A percentile compares a stretch with the other conserved stretches of the same genome.
Evolutionary conservation across 2,797 vertebrate genomes (phyloP).

Genomic region (Pachyuromys duprasi): DNA sequence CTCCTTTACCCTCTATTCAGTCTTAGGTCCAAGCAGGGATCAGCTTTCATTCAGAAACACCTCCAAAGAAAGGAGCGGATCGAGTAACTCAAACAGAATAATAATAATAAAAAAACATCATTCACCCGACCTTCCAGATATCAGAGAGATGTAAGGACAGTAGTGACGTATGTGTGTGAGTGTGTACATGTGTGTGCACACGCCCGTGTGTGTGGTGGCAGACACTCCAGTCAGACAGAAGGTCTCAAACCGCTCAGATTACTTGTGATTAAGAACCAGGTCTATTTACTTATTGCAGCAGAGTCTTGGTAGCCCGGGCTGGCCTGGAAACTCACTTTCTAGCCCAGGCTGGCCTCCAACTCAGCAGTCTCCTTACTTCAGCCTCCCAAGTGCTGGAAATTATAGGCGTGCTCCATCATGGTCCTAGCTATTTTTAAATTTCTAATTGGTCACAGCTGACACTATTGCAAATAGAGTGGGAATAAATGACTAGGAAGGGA

Average conservation of each 20-base stretch:
- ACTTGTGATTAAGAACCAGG: background rate
- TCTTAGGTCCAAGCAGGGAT: background rate
- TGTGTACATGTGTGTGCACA: background rate
- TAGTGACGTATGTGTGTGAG: background rate
- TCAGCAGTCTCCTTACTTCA: background rate
- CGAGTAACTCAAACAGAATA: conserved; percentile 24
- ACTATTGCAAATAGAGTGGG: background rate
- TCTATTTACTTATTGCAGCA: background rate
- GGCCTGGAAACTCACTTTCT: background rate
- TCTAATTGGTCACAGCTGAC: conserved; percentile 13
- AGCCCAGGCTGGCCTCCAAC: background rate
- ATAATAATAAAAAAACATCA: conserved; percentile 19
- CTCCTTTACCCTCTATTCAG: background rate
- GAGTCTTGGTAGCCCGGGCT: background rate
- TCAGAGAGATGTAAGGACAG: background rate
- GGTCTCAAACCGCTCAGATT: background rate
- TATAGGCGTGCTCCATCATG: background rate
- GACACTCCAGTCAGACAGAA: accelerated
- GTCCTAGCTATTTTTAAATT: conserved; percentile 25
- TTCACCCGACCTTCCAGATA: background rate
- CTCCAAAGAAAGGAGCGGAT: background rate
- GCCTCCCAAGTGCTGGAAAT: background rate
- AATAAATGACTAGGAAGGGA: conserved; percentile 40
- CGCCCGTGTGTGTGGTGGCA: background rate
- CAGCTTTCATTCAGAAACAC: background rate